Percentiles rank a stretch among this genome's conserved stretches.
These are phyloP conservation scores for Phortica okadai DNA, from an alignment of 2,888 invertebrate genomes.

Conservation along the genomic window DNA sequence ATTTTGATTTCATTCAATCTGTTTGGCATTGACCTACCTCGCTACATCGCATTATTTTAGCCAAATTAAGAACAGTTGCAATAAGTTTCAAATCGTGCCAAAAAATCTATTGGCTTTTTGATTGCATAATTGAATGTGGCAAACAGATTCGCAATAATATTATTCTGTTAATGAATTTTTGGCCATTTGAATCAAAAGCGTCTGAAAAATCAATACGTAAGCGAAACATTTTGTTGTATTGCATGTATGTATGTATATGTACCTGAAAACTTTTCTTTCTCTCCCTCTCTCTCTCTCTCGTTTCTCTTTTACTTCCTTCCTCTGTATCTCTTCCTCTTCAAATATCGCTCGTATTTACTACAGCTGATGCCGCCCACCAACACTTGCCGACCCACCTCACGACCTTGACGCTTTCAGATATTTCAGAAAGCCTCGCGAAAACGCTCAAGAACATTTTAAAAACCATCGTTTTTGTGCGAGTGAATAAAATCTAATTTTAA, in stretches of 20 bases:
- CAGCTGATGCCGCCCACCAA: conserved; percentile 1
- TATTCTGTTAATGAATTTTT: conserved; percentile 15
- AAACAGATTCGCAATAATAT: not conserved
- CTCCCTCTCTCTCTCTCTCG: not conserved
- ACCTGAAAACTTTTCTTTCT: not conserved
- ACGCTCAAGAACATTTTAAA: too few relatives aligned
- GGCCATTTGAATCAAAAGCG: conserved; percentile 20
- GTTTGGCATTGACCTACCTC: conserved; percentile 61
- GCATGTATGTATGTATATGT: conserved; percentile 7
- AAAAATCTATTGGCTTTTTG: conserved; percentile 35
- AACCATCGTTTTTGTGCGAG: too few relatives aligned
- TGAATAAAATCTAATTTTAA: conserved; percentile 38
- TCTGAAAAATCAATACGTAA: conserved; percentile 51
- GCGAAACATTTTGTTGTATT: conserved; percentile 35
- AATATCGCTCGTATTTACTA: not conserved
- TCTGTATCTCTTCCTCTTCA: not conserved
- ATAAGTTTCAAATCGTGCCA: conserved; percentile 46
- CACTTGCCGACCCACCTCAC: not conserved
- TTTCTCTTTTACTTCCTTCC: not conserved
- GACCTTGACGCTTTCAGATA: conserved; percentile 10
- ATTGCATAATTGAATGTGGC: conserved; percentile 4
- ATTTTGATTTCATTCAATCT: conserved; percentile 60
- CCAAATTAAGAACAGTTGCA: conserved; percentile 45
- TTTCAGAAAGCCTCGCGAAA: too few relatives aligned
- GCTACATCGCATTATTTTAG: conserved; percentile 37